Percentiles rank a stretch among this genome's conserved stretches.
Conservation (phyloP, 2,797 vertebrate species). For the Arnoldichthys spilopterus region DNA sequence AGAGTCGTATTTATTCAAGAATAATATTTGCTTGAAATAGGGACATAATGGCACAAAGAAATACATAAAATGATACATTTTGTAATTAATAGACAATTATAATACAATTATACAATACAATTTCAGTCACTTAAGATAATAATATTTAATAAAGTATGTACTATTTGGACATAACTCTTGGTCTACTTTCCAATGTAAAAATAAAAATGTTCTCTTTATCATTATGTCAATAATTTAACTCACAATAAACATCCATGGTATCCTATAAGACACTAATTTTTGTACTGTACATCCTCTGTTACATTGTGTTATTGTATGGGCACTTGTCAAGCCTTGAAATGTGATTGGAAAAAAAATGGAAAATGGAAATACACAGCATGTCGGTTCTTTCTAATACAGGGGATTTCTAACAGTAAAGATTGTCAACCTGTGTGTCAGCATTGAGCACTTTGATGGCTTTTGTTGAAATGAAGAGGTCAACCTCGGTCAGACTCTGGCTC, state of each 20-base stretch:
- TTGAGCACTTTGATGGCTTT: conserved; percentile 98
- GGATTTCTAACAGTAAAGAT: background rate
- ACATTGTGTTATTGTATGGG: background rate
- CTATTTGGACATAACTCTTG: too few relatives aligned
- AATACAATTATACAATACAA: too few relatives aligned
- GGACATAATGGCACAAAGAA: background rate
- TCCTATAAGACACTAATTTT: too few relatives aligned
- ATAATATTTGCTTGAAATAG: background rate
- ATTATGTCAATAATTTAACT: too few relatives aligned
- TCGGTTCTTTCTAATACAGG: background rate
- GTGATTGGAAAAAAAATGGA: background rate
- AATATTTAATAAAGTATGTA: too few relatives aligned
- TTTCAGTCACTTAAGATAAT: too few relatives aligned
- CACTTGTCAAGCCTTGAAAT: background rate
- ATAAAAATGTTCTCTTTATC: too few relatives aligned
- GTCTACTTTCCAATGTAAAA: too few relatives aligned
- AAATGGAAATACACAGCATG: too few relatives aligned
- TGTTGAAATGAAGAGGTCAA: conserved; percentile 86
- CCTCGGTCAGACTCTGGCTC: conserved; percentile 88
- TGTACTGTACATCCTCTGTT: too few relatives aligned
- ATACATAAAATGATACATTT: background rate
- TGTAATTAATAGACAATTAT: too few relatives aligned
- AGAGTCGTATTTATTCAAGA: background rate
- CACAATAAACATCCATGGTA: too few relatives aligned
- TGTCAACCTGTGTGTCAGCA: conserved; percentile 89